Evolutionary conservation across 2,113 vertebrate genomes (phyloP).

Genomic region (Lepus europaeus): DNA sequence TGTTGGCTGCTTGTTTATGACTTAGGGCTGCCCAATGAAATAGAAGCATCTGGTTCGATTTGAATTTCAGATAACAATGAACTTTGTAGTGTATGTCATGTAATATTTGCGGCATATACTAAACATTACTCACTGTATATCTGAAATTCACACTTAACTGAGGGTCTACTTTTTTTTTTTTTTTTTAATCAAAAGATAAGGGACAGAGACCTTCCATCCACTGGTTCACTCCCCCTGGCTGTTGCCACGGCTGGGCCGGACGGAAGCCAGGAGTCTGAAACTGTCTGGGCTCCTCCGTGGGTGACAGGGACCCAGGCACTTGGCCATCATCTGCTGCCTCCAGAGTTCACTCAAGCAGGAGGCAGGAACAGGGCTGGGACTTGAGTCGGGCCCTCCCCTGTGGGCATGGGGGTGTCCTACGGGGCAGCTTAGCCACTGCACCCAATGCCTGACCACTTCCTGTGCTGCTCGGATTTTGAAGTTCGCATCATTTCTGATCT

Average conservation of each 20-base stretch:
- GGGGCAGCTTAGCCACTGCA: no score
- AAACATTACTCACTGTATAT: neutral
- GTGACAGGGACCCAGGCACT: no score
- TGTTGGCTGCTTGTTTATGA: constrained; percentile 82
- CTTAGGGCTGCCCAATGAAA: constrained; percentile 70
- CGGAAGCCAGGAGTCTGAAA: no score
- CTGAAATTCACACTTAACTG: constrained; percentile 42
- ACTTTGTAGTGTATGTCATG: neutral
- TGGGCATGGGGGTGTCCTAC: no score
- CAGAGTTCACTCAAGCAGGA: no score
- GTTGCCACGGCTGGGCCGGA: no score
- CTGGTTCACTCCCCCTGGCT: no score
- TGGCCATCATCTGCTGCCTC: no score
- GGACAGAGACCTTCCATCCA: no score
- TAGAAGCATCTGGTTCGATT: constrained; percentile 47
- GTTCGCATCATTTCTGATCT: neutral
- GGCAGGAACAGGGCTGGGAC: no score
- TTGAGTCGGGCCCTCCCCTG: no score
- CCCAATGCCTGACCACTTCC: neutral
- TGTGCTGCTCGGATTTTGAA: neutral
- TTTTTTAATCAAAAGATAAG: neutral
- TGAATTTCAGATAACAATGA: constrained; percentile 46
- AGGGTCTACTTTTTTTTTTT: neutral
- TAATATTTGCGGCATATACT: constrained; percentile 9
- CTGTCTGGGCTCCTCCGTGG: no score